phyloP scores from a whole-genome alignment of 2,113 vertebrate species.

The Mixornis gularis region DNA sequence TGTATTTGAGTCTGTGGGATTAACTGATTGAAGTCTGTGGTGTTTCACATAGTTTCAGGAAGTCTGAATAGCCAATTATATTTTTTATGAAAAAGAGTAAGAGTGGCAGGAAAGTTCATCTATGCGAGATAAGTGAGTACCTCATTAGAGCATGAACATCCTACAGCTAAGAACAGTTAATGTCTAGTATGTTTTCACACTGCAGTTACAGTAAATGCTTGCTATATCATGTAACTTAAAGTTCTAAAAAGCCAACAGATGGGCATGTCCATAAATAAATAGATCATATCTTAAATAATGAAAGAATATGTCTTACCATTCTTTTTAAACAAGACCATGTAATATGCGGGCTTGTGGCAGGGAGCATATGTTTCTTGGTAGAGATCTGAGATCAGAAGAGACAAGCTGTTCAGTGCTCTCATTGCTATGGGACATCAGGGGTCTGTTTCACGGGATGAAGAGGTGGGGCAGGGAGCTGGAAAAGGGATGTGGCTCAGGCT shows the following conservation, averaged over 20 bases:
- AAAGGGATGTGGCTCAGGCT: neutral
- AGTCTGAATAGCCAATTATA: conserved; percentile 20
- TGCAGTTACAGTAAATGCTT: neutral
- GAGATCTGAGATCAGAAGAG: neutral
- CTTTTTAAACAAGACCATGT: accelerated
- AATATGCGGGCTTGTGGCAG: neutral
- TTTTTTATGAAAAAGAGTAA: neutral
- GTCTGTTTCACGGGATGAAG: neutral
- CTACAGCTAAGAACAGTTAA: neutral
- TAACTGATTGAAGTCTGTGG: conserved; percentile 7
- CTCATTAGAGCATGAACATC: neutral
- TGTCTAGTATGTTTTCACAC: neutral
- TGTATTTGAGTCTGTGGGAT: neutral
- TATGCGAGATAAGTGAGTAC: neutral
- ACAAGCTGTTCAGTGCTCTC: accelerated
- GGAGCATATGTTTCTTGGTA: neutral
- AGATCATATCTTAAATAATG: neutral
- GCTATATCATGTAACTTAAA: neutral
- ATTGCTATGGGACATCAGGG: neutral
- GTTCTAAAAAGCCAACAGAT: neutral
- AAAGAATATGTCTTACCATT: neutral
- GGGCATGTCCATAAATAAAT: neutral
- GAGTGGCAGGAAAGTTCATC: neutral
- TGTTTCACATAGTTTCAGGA: neutral
- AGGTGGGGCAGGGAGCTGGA: accelerated